A percentile compares a stretch with the other conserved stretches of the same genome.
Conservation (phyloP, 1,140 invertebrate species). For the Caenorhabditis elegans region WBcel235 BX284605.5:15505001-15505500, state of each 20-base stretch:
- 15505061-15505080: constrained; percentile 77
- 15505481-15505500: constrained; percentile 91
- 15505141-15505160: constrained; percentile 86
- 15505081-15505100: constrained; percentile 87
- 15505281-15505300: neutral
- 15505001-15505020: constrained; percentile 66
- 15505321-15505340: neutral
- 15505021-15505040: constrained; percentile 61
- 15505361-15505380: neutral
- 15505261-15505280: constrained; percentile 79
- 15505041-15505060: constrained; percentile 58
- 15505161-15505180: constrained; percentile 72
- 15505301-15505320: neutral
- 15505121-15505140: constrained; percentile 86
- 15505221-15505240: constrained; percentile 85
- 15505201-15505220: constrained; percentile 76
- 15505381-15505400: too few relatives aligned
- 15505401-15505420: too few relatives aligned
- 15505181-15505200: constrained; percentile 6
- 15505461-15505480: constrained; percentile 81
- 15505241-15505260: constrained; percentile 89
- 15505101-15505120: constrained; percentile 77
- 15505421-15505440: too few relatives aligned
- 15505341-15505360: neutral
- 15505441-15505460: constrained; percentile 73